These are phyloP conservation scores for Volucella zonaria DNA, from an alignment of 2,888 invertebrate species.

Conservation along the genomic window DNA sequence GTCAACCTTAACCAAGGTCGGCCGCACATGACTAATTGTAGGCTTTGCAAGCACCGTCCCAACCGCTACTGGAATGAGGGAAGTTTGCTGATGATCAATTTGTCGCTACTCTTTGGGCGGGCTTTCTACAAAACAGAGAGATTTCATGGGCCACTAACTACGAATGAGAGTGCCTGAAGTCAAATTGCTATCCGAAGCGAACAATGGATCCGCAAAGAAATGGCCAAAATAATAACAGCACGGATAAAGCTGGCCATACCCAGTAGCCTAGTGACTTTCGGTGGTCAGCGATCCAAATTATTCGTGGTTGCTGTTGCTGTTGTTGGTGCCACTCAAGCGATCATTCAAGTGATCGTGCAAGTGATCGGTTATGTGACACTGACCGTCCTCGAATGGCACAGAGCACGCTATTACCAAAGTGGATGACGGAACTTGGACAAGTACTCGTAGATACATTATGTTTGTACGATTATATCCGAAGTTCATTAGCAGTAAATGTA, in stretches of 20 bases:
- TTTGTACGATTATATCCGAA: conserved; percentile 4
- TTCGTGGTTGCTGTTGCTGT: conserved; percentile 16
- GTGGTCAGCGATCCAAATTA: conserved; percentile 53
- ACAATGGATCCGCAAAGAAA: conserved; percentile 2
- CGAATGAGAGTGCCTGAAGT: conserved; percentile 5
- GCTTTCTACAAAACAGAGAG: background rate
- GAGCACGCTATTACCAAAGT: conserved; percentile 26
- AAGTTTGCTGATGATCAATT: conserved; percentile 6
- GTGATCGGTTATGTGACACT: conserved; percentile 61
- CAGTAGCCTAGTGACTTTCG: conserved; percentile 69
- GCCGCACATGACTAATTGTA: conserved; percentile 19
- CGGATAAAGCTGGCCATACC: conserved; percentile 17
- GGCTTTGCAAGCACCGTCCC: background rate
- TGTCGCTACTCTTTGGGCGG: conserved; percentile 7
- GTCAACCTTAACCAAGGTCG: conserved; percentile 39
- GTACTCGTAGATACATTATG: conserved; percentile 12
- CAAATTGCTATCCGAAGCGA: background rate
- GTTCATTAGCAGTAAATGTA: conserved; percentile 62
- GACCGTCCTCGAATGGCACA: conserved; percentile 64
- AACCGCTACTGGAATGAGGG: background rate
- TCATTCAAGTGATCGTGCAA: background rate
- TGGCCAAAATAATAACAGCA: conserved; percentile 20
- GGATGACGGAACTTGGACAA: conserved; percentile 26
- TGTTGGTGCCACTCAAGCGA: conserved; percentile 34
- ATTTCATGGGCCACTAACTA: conserved; percentile 24